These are phyloP conservation scores for Dasyurus viverrinus DNA, from an alignment of 2,113 vertebrate species.

Conservation along the genomic window DNA sequence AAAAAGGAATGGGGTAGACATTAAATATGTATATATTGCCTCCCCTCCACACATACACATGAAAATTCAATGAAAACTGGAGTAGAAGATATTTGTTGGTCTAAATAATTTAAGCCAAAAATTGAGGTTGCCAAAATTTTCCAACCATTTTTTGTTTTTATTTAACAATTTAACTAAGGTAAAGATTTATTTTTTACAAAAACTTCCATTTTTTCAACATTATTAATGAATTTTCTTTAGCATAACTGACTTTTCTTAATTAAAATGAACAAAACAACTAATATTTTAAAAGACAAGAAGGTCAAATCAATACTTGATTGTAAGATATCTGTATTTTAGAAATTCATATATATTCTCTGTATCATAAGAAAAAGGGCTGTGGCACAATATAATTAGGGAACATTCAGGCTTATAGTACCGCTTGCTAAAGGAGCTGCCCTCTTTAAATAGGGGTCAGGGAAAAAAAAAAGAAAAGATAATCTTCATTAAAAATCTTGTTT, in stretches of 20 bases:
- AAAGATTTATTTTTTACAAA: neutral
- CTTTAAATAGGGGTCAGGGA: neutral
- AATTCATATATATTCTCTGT: neutral
- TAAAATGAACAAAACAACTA: neutral
- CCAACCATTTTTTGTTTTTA: neutral
- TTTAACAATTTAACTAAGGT: neutral
- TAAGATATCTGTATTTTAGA: neutral
- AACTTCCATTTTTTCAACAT: neutral
- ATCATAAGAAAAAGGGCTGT: neutral
- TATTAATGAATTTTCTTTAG: neutral
- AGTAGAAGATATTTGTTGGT: neutral
- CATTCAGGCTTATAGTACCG: neutral
- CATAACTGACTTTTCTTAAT: neutral
- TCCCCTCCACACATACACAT: neutral
- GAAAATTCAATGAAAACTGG: constrained; percentile 21
- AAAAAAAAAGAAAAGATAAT: neutral
- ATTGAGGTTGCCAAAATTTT: constrained; percentile 13
- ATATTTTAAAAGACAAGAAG: neutral
- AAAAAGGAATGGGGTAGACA: neutral
- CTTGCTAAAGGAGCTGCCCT: neutral
- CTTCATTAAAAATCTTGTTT: constrained; percentile 21
- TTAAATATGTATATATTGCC: neutral
- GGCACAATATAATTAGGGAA: neutral
- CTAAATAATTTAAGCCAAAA: constrained; percentile 20
- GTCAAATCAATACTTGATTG: neutral